Evolutionary conservation across 2,888 invertebrate species (phyloP).

Genomic region (Orgyia antiqua): DNA sequence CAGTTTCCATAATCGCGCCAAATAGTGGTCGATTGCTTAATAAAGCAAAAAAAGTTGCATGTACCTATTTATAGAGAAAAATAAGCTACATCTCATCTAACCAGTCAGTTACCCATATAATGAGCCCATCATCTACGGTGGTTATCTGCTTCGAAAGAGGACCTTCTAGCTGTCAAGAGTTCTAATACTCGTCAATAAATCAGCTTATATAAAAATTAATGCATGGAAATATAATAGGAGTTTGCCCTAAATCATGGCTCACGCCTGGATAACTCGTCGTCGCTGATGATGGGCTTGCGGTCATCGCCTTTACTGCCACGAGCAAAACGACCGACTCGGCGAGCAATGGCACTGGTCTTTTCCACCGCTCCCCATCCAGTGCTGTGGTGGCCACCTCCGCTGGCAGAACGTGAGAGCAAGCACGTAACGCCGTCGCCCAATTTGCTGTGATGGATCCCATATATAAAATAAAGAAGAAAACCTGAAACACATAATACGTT

Average conservation of each 20-base stretch:
- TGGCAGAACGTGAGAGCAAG: slow-evolving; percentile 54
- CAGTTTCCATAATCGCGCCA: slow-evolving; percentile 8
- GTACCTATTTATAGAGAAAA: too few relatives aligned
- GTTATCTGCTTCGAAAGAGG: too few relatives aligned
- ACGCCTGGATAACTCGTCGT: slow-evolving; percentile 61
- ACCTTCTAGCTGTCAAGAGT: background rate
- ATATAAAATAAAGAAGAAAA: slow-evolving; percentile 88
- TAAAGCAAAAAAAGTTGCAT: too few relatives aligned
- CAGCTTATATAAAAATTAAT: slow-evolving; percentile 1
- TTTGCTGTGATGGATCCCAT: slow-evolving; percentile 92
- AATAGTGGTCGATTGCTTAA: slow-evolving; percentile 9
- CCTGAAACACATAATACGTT: slow-evolving; percentile 77
- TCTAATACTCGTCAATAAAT: background rate
- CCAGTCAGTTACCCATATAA: too few relatives aligned
- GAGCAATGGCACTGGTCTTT: slow-evolving; percentile 58
- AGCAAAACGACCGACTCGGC: slow-evolving; percentile 58
- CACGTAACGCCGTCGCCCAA: slow-evolving; percentile 80
- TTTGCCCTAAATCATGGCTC: slow-evolving; percentile 63
- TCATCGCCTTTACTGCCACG: slow-evolving; percentile 61
- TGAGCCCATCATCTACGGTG: too few relatives aligned
- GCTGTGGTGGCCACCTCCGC: slow-evolving; percentile 51
- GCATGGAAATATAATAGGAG: slow-evolving; percentile 4
- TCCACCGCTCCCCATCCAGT: slow-evolving; percentile 71
- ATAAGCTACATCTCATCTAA: too few relatives aligned
- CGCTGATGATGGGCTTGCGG: slow-evolving; percentile 66